A percentile compares a stretch with the other conserved stretches of the same genome.
Evolutionary conservation across 1,140 invertebrate genomes (phyloP).

Genomic region (Amyelois transitella): DNA sequence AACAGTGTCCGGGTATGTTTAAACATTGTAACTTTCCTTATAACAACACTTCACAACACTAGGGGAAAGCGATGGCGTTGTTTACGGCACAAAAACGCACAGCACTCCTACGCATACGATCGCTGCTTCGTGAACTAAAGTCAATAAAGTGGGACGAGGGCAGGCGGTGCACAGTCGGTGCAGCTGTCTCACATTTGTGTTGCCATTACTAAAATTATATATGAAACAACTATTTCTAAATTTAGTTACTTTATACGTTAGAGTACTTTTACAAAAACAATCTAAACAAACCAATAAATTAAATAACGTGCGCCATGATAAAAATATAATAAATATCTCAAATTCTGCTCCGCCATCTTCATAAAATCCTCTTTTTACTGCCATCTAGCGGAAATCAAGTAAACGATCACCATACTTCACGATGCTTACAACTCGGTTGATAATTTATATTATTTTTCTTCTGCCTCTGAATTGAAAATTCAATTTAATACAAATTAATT

Average conservation of each 20-base stretch:
- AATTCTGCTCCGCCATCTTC: no score
- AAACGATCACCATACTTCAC: no score
- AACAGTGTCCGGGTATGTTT: slow-evolving; percentile 25
- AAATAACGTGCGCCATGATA: no score
- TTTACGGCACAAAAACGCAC: neutral
- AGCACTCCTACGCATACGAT: slow-evolving; percentile 28
- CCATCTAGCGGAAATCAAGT: no score
- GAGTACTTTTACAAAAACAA: no score
- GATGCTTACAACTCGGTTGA: no score
- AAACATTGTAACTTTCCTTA: slow-evolving; percentile 27
- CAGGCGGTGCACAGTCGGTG: slow-evolving; percentile 8
- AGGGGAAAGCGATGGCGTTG: neutral
- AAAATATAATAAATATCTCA: no score
- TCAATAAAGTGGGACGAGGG: neutral
- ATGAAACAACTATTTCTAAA: neutral
- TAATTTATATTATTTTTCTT: no score
- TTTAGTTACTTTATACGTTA: neutral
- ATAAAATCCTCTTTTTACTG: no score
- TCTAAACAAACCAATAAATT: no score
- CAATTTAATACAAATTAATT: no score
- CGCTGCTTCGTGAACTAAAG: neutral
- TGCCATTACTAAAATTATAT: slow-evolving; percentile 3
- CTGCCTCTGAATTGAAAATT: no score
- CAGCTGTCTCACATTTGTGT: slow-evolving; percentile 1
- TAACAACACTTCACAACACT: slow-evolving; percentile 9